Evolutionary conservation across 2,888 invertebrate genomes (phyloP), one percentile per base, ranked within the genome.

Genomic region (Andrena dorsata): DNA sequence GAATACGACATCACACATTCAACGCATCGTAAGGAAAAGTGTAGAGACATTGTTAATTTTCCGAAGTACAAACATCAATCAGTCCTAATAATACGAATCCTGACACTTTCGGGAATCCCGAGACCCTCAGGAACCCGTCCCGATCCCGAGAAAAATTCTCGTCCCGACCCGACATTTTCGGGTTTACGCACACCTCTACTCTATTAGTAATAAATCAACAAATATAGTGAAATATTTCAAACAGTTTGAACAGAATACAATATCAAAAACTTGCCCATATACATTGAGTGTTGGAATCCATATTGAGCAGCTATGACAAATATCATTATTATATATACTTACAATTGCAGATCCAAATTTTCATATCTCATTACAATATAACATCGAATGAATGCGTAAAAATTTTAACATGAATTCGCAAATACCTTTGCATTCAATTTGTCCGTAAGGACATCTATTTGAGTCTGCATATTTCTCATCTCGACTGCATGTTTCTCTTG

Each of bases 401-500:
- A 32, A 47, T 26, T 26, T 28, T 51, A 64, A n/a, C 30, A 10
- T 61, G 76, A 64, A 23, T 61, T 64, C 0, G 5, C 2, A 41
- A 53, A 76, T 89, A 93, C 93, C 92, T 92, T 93, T n/a, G 76
- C 73, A 68, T 90, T 90, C 35, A 94, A 86, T 87, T 95, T 94
- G 66, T 93, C 93, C 16, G 92, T 91, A 13, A 94, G 81, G 66
- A 93, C 92, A 70, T 94, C 94, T 35, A 95, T 91, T 87, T 95
- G 94, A n/a, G 94, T 94, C 84, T 95, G 94, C 92, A 94, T 90
- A 78, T 95, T 93, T 84, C 94, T 94, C 41, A 94, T 90, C 89
- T 95, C 94, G 0, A 94, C 94, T 0, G 92, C 92, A 82, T 95
- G 94, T n/a, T 94, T 92, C 32, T 95, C 95, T 80, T 95, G 94